A percentile compares a stretch with the other conserved stretches of the same genome.
phyloP scores from a whole-genome alignment of 2,113 vertebrate species.

The Struthidea cinerea region DNA sequence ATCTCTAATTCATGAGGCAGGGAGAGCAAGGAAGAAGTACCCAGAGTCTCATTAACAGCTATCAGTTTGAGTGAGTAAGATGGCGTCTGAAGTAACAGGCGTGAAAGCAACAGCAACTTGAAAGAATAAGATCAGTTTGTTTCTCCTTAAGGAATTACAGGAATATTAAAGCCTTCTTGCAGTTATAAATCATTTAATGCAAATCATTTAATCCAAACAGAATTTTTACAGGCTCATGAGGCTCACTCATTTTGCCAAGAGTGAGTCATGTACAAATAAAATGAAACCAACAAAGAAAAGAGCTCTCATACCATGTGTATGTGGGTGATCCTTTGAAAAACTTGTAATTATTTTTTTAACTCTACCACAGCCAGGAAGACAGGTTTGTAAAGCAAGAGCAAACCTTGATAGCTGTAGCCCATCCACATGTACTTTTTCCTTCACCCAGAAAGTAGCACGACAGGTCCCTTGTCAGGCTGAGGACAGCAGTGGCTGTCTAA shows the following conservation, averaged over 20 bases:
- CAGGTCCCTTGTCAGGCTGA: not conserved
- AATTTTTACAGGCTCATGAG: conserved; percentile 62
- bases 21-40: not conserved
- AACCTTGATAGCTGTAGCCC: not conserved
- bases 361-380: conserved; percentile 39
- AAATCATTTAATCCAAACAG: conserved; percentile 60
- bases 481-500: rapidly evolving
- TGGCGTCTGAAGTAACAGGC: conserved; percentile 13
- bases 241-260: conserved; percentile 66
- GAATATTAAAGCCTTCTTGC: conserved; percentile 47
- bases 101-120: conserved; percentile 35
- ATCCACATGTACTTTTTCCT: not conserved
- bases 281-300: conserved; percentile 59
- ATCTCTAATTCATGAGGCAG: not conserved
- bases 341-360: conserved; percentile 55
- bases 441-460: not conserved
- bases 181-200: conserved; percentile 62
- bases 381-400: conserved; percentile 4
- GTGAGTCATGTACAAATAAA: conserved; percentile 70
- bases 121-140: conserved; percentile 47
- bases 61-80: not conserved
- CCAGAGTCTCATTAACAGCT: not conserved
- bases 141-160: conserved; percentile 61
- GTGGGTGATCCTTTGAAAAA: conserved; percentile 63
- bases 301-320: conserved; percentile 64